A percentile compares a stretch with the other conserved stretches of the same genome.
These are phyloP conservation scores for Hydropotes inermis DNA, from an alignment of 2,113 vertebrate species.

Conservation along the genomic window DNA sequence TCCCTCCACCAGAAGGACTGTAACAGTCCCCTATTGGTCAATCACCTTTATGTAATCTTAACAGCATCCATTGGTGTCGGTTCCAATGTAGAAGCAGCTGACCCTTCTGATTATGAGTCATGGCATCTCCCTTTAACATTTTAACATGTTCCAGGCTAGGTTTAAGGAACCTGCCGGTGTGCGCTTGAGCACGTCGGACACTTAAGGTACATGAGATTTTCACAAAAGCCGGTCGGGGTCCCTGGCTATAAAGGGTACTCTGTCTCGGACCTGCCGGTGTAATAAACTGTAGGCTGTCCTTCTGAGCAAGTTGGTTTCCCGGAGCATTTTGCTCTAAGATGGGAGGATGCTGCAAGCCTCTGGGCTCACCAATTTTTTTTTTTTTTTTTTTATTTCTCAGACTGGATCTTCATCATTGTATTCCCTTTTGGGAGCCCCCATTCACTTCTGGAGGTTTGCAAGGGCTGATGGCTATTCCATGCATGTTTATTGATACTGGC, in stretches of 20 bases:
- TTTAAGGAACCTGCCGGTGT: background rate
- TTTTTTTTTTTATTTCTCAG: fast-evolving
- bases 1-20: background rate
- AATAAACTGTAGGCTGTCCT: background rate
- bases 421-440: background rate
- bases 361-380: background rate
- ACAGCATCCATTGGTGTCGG: fast-evolving
- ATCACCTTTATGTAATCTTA: fast-evolving
- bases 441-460: background rate
- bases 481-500: background rate
- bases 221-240: fast-evolving
- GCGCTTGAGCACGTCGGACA: fast-evolving
- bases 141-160: background rate
- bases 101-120: background rate
- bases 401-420: background rate
- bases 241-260: background rate
- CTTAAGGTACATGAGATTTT: background rate
- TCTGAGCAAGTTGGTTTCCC: background rate
- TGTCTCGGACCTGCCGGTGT: fast-evolving
- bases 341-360: background rate
- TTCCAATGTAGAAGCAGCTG: fast-evolving
- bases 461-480: fast-evolving
- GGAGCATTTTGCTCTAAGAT: fast-evolving
- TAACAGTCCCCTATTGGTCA: background rate
- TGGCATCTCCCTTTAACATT: background rate